phyloP scores from a whole-genome alignment of 2,888 invertebrate genomes.

The Calephelis perditalis region DNA sequence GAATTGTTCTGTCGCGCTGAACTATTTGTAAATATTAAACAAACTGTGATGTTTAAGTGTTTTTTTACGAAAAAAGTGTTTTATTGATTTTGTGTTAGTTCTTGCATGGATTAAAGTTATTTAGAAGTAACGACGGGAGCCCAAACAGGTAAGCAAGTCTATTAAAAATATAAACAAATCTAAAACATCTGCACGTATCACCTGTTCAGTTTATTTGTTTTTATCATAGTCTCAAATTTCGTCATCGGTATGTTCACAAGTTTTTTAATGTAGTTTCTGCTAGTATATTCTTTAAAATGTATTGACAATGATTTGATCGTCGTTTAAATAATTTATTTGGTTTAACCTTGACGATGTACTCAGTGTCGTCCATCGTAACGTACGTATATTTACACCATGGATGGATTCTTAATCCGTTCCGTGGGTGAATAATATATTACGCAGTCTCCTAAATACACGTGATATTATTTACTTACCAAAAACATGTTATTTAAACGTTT shows the following conservation, averaged over 20 bases:
- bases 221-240: not conserved
- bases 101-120: slow-evolving; percentile 48
- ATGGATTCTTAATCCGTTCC: not conserved
- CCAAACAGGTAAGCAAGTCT: slow-evolving; percentile 42
- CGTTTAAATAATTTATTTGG: slow-evolving; percentile 14
- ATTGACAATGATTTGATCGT: not conserved
- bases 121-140: slow-evolving; percentile 33
- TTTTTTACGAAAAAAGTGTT: slow-evolving; percentile 33
- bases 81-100: slow-evolving; percentile 38
- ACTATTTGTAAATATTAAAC: slow-evolving; percentile 69
- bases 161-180: not conserved
- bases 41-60: slow-evolving; percentile 47
- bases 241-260: not conserved
- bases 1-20: slow-evolving; percentile 44
- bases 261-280: not conserved
- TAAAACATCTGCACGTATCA: slow-evolving; percentile 19
- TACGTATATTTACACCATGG: not conserved
- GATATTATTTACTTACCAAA: too few relatives aligned
- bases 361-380: slow-evolving; percentile 9
- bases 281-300: not conserved
- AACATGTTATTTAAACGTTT: too few relatives aligned
- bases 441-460: too few relatives aligned
- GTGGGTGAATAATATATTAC: not conserved
- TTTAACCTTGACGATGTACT: slow-evolving; percentile 17
- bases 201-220: slow-evolving; percentile 19